Evolutionary conservation across 2,888 invertebrate species (phyloP), one percentile per base, ranked within the genome.

Genomic region (Geotrupes spiniger): DNA sequence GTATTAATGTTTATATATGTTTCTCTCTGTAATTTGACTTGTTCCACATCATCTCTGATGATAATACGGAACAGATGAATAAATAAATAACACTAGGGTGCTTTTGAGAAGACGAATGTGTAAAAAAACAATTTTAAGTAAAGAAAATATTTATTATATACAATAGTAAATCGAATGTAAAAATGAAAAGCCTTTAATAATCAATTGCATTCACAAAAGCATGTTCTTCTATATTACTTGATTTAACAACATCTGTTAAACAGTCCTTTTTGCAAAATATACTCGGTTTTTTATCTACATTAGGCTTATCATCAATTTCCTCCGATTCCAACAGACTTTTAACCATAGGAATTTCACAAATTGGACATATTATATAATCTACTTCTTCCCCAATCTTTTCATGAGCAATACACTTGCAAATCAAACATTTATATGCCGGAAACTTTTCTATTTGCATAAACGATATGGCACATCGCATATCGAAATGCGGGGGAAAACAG

Each of bases 331-430:
- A 21, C 14, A 11, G 9, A 16, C 54, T 46, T 28, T 53, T 49
- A 11, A 63, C 60, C 66, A 72, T 65, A 9, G 63, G 61, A 42
- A 67, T 51, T 55, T 71, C 71, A 56, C 72, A 72, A 44, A 66
- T 69, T 2, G 65, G 65, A 46, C 72, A 72, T 21, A 59, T 51
- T 28, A 69, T 46, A n/a, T 50, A 39, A 2, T 54, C 43, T 28
- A 57, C 50, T 47, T 68, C 63, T 17, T 62, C 59, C 29, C 51
- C 60, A 6, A 66, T 53, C 52, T 64, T 60, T 28, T 49, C 56
- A 50, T 69, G 67, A n/a, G 62, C 69, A 11, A 66, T 36, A 26
- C 59, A 59, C 33, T 60, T 58, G 53, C 72, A 72, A 38, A 62
- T 56, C 2, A 60, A 57, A 53, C 72, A 72, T 54, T 65, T 70